Conservation (phyloP, 1,140 invertebrate genomes). For the Dendroctonus ponderosae region DNA sequence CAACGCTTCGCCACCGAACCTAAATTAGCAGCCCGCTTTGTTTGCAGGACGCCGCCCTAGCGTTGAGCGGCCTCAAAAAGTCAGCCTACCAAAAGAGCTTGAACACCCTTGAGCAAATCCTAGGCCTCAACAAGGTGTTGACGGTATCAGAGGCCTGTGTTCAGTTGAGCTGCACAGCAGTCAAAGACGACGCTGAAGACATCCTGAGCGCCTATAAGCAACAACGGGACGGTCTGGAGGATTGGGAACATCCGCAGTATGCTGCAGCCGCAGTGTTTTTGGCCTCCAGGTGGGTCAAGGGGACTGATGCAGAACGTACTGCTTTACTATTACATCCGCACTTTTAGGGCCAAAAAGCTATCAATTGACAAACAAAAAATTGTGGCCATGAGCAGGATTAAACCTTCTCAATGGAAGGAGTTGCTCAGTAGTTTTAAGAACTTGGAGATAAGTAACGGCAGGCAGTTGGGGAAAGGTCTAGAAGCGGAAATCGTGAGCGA, state of each 20-base stretch:
- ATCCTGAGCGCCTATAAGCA: slow-evolving; percentile 47
- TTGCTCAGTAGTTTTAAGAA: slow-evolving; percentile 49
- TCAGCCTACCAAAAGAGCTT: slow-evolving; percentile 49
- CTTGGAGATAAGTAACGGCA: slow-evolving; percentile 35
- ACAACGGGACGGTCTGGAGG: slow-evolving; percentile 39
- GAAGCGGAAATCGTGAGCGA: not conserved
- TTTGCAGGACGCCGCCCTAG: slow-evolving; percentile 48
- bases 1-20: not conserved
- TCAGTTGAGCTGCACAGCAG: slow-evolving; percentile 48
- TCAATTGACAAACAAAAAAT: slow-evolving; percentile 49
- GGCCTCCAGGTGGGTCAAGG: slow-evolving; percentile 45
- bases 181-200: slow-evolving; percentile 47
- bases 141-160: slow-evolving; percentile 51
- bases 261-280: slow-evolving; percentile 51
- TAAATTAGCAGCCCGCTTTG: slow-evolving; percentile 1
- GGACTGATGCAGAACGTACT: not conserved
- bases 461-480: not conserved
- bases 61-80: slow-evolving; percentile 49
- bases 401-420: slow-evolving; percentile 50
- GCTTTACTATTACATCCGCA: not conserved
- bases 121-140: slow-evolving; percentile 49
- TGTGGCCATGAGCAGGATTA: slow-evolving; percentile 49
- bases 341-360: slow-evolving; percentile 43
- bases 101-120: slow-evolving; percentile 51
- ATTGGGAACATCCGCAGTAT: slow-evolving; percentile 52